Conservation (phyloP, 2,113 vertebrate species). For the Grallaria varia region DNA sequence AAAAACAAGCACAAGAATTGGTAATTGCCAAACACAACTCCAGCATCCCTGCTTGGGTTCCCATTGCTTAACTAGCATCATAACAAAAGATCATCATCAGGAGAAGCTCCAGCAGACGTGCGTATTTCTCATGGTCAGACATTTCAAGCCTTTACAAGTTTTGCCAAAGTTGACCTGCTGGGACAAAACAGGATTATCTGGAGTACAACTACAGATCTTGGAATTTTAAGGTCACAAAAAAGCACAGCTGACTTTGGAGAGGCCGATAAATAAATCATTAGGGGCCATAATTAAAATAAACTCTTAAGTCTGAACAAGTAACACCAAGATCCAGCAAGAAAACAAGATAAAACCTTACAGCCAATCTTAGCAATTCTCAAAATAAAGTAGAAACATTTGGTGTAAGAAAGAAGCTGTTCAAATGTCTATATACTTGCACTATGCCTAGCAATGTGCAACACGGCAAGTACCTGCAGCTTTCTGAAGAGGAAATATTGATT, state of each 20-base stretch:
- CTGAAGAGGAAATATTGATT: neutral
- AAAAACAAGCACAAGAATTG: neutral
- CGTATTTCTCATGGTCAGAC: neutral
- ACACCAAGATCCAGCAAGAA: neutral
- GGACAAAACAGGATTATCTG: neutral
- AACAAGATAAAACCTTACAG: neutral
- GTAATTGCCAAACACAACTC: neutral
- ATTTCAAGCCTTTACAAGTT: neutral
- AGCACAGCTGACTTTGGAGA: neutral
- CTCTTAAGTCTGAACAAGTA: neutral
- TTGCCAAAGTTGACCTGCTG: neutral
- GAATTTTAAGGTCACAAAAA: neutral
- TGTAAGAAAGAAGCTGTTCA: neutral
- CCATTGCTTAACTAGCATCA: no score
- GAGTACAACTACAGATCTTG: neutral
- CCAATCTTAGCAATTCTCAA: neutral
- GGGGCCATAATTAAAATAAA: neutral
- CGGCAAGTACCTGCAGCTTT: neutral
- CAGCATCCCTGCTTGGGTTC: rapidly evolving
- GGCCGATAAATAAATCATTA: neutral
- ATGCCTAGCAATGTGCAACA: neutral
- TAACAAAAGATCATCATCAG: neutral
- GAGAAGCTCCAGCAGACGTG: neutral
- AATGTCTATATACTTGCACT: neutral
- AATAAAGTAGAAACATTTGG: neutral